A percentile compares a stretch with the other conserved stretches of the same genome.
Evolutionary conservation across 2,797 vertebrate species (phyloP).

Genomic region (Pseudochirops corinnae): DNA sequence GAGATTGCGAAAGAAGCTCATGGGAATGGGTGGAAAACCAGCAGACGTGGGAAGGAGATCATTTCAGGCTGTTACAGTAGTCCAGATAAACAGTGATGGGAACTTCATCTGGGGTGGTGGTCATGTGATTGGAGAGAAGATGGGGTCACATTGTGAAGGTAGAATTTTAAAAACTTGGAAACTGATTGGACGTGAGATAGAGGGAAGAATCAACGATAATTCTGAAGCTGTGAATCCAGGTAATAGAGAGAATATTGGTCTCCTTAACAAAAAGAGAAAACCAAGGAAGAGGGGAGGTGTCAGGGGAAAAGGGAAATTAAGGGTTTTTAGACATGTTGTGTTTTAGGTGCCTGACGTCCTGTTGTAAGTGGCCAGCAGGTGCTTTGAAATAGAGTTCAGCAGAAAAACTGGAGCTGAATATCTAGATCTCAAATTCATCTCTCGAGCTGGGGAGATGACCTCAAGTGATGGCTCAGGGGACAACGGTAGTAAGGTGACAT

Average conservation of each 20-base stretch:
- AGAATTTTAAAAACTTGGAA: background rate
- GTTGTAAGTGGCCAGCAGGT: background rate
- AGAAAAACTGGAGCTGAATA: background rate
- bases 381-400: background rate
- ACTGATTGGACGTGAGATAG: background rate
- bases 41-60: background rate
- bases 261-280: background rate
- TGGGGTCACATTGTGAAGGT: background rate
- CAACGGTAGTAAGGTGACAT: fast-evolving
- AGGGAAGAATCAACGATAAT: background rate
- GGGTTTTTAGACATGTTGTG: background rate
- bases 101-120: no score
- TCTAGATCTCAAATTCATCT: background rate
- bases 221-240: background rate
- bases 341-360: background rate
- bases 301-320: background rate
- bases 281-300: background rate
- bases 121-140: background rate
- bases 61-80: background rate
- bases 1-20: background rate
- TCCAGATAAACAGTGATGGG: background rate
- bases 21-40: background rate
- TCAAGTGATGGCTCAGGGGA: background rate
- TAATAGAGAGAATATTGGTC: background rate
- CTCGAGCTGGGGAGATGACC: fast-evolving